Evolutionary conservation across 2,888 invertebrate species (phyloP), one percentile per base, ranked within the genome.

Genomic region (Monopis laevigella): DNA sequence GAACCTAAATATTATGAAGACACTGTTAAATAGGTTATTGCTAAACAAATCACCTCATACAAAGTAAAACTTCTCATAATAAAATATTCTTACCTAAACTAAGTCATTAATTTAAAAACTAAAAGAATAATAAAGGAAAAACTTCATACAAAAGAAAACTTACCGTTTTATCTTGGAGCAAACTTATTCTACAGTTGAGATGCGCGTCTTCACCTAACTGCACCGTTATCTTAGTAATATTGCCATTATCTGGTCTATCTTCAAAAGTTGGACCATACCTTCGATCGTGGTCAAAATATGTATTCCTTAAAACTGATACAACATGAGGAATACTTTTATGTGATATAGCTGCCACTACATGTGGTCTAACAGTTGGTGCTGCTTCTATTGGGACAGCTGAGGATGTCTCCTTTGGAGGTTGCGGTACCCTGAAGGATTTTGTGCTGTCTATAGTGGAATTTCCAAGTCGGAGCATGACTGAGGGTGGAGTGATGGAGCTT

Each of bases 211-310:
- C 88, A 2, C 89, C 89, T 42, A 88, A 81, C 55, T 89, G 89
- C 16, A 89, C 88, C 1, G 89, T 90, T 42, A 89, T 84, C 58
- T 88, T 89, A 34, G 86, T 84, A 12, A 86, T 71, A 52, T 87
- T 86, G 17, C 86, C 87, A 50, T 80, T 71, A n/a, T 39, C 41
- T 1, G 69, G 60, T 0, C 60, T 54, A 40, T 80, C 81, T 54
- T 89, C 89, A 54, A 89, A 89, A 50, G 87, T 88, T 19, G 89
- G 89, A 21, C 89, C 89, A 66, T 88, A 88, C 54, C 86, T 85
- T 42, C 77, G 58, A 41, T 81, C 81, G 34, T 82, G 81, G 39
- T 82, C 80, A 27, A 80, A 75, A 45, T 80, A 75, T 0, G 69
- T 75, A 32, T 77, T 75, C 55, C 74, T 74, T 0, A 62, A 58